Conservation (phyloP, 2,797 vertebrate genomes). For the Tenualosa thibaudeaui region DNA sequence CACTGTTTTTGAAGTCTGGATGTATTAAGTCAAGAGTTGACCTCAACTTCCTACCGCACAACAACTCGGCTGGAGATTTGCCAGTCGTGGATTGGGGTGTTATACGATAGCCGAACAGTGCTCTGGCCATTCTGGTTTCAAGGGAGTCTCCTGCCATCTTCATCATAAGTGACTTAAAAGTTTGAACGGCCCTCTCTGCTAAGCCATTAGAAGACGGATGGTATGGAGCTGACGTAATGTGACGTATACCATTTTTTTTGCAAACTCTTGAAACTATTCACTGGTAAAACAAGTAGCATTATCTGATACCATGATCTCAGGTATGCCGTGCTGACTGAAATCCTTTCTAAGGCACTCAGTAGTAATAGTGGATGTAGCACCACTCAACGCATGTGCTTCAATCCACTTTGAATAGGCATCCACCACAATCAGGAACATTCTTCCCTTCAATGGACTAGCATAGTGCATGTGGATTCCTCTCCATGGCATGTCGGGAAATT, state of each 20-base stretch:
- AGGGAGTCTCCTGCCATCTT: conserved; percentile 6
- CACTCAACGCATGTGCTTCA: conserved; percentile 10
- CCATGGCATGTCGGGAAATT: conserved; percentile 26
- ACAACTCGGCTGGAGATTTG: conserved; percentile 19
- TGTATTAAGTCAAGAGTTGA: conserved; percentile 27
- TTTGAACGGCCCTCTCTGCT: background rate
- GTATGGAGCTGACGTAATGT: conserved; percentile 18
- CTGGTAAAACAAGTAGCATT: conserved; percentile 32
- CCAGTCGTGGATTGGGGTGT: conserved; percentile 14
- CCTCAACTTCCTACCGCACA: conserved; percentile 12
- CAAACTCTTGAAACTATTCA: conserved; percentile 20
- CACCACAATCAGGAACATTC: conserved; percentile 29
- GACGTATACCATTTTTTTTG: conserved; percentile 16
- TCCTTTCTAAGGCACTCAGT: conserved; percentile 29
- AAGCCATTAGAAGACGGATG: conserved; percentile 27
- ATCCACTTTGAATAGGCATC: conserved; percentile 33
- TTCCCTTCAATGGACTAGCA: background rate
- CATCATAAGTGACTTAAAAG: conserved; percentile 1
- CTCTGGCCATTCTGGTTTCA: background rate
- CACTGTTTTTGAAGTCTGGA: conserved; percentile 16
- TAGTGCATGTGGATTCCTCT: conserved; percentile 21
- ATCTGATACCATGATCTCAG: too few species aligned
- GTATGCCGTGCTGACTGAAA: conserved; percentile 36
- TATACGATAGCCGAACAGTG: conserved; percentile 30
- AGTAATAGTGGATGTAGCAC: conserved; percentile 23